Evolutionary conservation across 2,888 invertebrate species (phyloP).

Genomic region (Tipula lateralis): DNA sequence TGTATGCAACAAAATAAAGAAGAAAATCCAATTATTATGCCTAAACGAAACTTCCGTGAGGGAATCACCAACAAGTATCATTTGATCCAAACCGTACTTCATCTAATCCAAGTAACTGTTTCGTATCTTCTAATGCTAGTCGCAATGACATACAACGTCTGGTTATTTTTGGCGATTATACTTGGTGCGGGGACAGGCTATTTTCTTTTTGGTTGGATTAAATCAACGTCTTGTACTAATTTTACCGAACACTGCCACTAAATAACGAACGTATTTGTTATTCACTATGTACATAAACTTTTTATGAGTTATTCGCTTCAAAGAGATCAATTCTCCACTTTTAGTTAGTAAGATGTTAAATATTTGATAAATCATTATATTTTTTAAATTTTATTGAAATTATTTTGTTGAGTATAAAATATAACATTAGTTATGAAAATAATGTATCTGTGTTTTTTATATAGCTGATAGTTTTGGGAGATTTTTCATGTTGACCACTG

Average conservation of each 20-base stretch:
- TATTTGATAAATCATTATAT: not conserved
- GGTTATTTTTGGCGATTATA: slow-evolving; percentile 86
- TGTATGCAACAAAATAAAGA: not conserved
- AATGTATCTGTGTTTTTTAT: too few relatives aligned
- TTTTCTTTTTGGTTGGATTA: slow-evolving; percentile 94
- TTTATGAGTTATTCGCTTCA: not conserved
- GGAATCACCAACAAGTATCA: slow-evolving; percentile 51
- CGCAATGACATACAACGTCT: slow-evolving; percentile 95
- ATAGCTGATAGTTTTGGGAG: too few relatives aligned
- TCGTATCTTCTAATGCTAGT: slow-evolving; percentile 94
- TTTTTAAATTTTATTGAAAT: not conserved
- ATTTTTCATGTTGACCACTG: too few relatives aligned
- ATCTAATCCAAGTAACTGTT: slow-evolving; percentile 82
- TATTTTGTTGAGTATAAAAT: not conserved
- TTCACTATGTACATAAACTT: not conserved
- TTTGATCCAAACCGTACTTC: slow-evolving; percentile 79
- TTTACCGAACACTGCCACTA: slow-evolving; percentile 95
- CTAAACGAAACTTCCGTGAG: slow-evolving; percentile 35
- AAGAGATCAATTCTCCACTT: not conserved
- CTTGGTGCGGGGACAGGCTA: slow-evolving; percentile 87
- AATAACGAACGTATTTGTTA: slow-evolving; percentile 37
- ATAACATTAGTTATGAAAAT: too few relatives aligned
- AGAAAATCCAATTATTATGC: not conserved
- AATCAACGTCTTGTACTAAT: slow-evolving; percentile 79
- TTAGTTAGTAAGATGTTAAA: not conserved